phyloP scores from a whole-genome alignment of 2,888 invertebrate genomes.

The Stegana nigrithorax region DNA sequence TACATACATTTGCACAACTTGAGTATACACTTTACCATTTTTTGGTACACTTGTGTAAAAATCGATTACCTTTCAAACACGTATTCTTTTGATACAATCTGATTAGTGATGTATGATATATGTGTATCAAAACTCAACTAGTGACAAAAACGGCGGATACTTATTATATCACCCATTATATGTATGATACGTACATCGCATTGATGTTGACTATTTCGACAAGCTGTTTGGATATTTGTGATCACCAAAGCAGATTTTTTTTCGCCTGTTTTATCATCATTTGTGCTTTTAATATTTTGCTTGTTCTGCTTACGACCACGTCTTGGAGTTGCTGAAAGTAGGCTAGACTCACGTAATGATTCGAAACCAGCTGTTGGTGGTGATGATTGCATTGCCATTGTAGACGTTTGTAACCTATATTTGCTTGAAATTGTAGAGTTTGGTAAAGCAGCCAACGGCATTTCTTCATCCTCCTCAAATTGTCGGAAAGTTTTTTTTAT shows the following conservation, averaged over 20 bases:
- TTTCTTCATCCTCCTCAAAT: slow-evolving; percentile 61
- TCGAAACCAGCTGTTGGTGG: slow-evolving; percentile 59
- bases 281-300: slow-evolving; percentile 32
- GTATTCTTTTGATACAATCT: too few relatives aligned
- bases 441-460: slow-evolving; percentile 60
- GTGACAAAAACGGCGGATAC: too few relatives aligned
- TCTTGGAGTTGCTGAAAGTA: slow-evolving; percentile 39
- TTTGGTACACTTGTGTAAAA: too few relatives aligned
- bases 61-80: too few relatives aligned
- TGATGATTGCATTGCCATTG: slow-evolving; percentile 61
- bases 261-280: slow-evolving; percentile 28
- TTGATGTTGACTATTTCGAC: slow-evolving; percentile 35
- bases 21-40: too few relatives aligned
- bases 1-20: too few relatives aligned
- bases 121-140: too few relatives aligned
- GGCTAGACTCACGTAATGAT: slow-evolving; percentile 51
- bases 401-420: slow-evolving; percentile 58
- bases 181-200: slow-evolving; percentile 42
- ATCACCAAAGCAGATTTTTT: background rate
- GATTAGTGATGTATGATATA: too few relatives aligned
- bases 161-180: too few relatives aligned
- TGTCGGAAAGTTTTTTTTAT: slow-evolving; percentile 57
- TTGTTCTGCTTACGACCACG: slow-evolving; percentile 45
- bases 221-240: background rate
- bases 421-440: slow-evolving; percentile 59